A percentile compares a stretch with the other conserved stretches of the same genome.
Evolutionary conservation across 2,888 invertebrate genomes (phyloP).

Genomic region (Petrolisthes cinctipes): DNA sequence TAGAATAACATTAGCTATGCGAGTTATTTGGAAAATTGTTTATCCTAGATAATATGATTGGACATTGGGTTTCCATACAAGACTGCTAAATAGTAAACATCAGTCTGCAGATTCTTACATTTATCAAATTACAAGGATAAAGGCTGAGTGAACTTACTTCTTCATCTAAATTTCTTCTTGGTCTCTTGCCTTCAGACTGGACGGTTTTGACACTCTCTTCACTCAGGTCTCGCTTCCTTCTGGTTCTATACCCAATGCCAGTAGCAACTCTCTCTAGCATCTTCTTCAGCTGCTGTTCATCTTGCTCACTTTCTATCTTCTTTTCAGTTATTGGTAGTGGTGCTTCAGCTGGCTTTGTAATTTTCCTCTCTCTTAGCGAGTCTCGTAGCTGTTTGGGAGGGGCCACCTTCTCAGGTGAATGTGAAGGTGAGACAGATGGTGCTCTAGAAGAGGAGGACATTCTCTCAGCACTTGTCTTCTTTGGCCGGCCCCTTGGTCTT

Average conservation of each 20-base stretch:
- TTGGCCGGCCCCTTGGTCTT: constrained; percentile 61
- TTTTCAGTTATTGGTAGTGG: constrained; percentile 8
- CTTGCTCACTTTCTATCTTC: constrained; percentile 43
- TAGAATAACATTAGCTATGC: too few species aligned
- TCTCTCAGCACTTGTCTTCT: constrained; percentile 45
- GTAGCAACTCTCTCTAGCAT: constrained; percentile 58
- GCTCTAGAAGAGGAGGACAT: constrained; percentile 37
- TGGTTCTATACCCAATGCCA: constrained; percentile 53
- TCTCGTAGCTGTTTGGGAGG: constrained; percentile 43
- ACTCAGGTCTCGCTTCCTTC: constrained; percentile 62
- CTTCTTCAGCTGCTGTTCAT: constrained; percentile 54
- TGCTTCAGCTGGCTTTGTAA: constrained; percentile 13
- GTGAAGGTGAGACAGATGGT: constrained; percentile 66
- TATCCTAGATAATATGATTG: too few species aligned
- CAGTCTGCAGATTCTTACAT: too few species aligned
- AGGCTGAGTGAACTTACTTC: constrained; percentile 39
- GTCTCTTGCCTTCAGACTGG: constrained; percentile 53
- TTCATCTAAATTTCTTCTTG: constrained; percentile 43
- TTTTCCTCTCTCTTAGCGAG: constrained; percentile 46
- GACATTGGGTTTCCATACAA: too few species aligned
- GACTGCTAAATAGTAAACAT: too few species aligned
- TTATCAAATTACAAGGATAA: too few species aligned
- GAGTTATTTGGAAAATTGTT: too few species aligned
- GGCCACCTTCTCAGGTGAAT: constrained; percentile 69
- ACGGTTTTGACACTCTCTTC: constrained; percentile 56